These are phyloP conservation scores for Paramormyrops kingsleyae DNA, from an alignment of 2,113 vertebrate species.

Conservation along the genomic window DNA sequence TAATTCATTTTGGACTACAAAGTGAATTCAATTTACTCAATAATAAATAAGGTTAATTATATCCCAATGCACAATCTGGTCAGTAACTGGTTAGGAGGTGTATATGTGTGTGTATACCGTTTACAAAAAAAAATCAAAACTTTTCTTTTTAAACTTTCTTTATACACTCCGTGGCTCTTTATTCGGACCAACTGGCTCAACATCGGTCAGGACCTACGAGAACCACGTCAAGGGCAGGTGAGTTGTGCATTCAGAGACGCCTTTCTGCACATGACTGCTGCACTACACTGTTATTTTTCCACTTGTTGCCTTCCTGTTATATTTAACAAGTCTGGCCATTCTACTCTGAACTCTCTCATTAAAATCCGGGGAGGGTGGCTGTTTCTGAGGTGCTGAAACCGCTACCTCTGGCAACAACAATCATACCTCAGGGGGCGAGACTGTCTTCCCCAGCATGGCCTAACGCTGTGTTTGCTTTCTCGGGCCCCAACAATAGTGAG, in stretches of 20 bases:
- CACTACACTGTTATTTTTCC: not conserved
- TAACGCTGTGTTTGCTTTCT: not conserved
- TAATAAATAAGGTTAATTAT: not conserved
- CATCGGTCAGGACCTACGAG: not conserved
- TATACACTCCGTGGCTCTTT: not conserved
- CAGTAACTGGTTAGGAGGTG: not conserved
- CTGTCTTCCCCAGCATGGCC: not conserved
- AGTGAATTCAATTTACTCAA: not conserved
- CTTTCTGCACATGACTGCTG: not conserved
- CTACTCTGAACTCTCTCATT: not conserved
- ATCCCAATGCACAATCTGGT: not conserved
- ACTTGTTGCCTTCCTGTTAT: not conserved
- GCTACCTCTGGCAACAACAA: not conserved
- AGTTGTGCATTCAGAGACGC: not conserved
- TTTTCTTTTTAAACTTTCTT: not conserved
- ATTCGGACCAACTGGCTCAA: not conserved
- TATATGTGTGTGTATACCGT: not conserved
- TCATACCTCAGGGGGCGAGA: not conserved
- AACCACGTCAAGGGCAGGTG: not conserved
- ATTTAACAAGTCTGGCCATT: not conserved
- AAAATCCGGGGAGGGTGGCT: not conserved
- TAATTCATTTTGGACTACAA: not conserved
- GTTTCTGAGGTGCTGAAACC: not conserved
- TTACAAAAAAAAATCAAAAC: not conserved
- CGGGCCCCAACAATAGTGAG: not conserved